Evolutionary conservation across 2,888 invertebrate genomes (phyloP).

Genomic region (Heliconius ethilla): DNA sequence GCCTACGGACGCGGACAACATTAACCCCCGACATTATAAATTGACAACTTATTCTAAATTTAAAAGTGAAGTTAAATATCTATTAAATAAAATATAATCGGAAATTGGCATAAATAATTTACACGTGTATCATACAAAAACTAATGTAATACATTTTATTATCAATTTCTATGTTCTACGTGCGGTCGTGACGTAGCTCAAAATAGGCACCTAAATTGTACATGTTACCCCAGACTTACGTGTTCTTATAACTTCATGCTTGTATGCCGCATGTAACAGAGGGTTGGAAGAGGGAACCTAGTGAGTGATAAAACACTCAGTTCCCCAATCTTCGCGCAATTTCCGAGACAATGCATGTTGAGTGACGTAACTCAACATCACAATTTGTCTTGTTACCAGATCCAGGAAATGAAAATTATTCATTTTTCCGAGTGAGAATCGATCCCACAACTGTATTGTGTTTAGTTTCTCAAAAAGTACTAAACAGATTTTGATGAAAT

Average conservation of each 20-base stretch:
- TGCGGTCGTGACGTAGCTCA: too few species aligned
- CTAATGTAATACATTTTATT: not conserved
- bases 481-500: too few species aligned
- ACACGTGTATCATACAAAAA: slow-evolving; percentile 11
- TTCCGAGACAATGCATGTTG: too few species aligned
- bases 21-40: not conserved
- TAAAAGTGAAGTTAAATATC: not conserved
- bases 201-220: too few species aligned
- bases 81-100: not conserved
- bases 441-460: too few species aligned
- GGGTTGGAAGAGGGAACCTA: not conserved
- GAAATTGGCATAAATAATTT: not conserved
- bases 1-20: too few species aligned
- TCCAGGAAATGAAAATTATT: not conserved
- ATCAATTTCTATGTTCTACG: not conserved
- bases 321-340: too few species aligned
- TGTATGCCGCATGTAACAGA: not conserved
- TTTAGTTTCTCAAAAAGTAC: too few species aligned
- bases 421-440: not conserved
- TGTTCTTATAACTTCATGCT: not conserved
- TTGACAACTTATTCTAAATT: not conserved
- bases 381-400: not conserved
- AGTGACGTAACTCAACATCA: not conserved
- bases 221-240: too few species aligned
- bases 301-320: too few species aligned